Conservation (phyloP, 2,113 vertebrate genomes). For the Prietella phreatophila region DNA sequence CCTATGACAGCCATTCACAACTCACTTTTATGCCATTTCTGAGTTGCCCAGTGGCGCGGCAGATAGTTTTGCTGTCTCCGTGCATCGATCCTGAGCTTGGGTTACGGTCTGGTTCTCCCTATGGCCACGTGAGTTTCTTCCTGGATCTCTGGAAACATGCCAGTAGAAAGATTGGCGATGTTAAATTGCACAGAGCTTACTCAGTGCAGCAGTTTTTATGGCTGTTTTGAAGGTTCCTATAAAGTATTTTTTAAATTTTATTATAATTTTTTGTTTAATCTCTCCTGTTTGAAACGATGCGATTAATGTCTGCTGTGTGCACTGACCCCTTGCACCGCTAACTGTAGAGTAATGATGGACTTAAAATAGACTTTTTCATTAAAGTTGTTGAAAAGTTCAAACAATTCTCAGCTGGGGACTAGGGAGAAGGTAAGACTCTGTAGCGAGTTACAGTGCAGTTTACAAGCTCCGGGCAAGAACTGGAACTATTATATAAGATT, state of each 20-base stretch:
- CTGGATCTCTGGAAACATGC: neutral
- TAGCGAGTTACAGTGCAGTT: neutral
- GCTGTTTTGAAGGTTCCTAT: neutral
- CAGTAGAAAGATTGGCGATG: too few species aligned
- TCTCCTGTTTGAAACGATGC: neutral
- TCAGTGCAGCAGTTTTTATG: neutral
- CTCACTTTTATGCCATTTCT: neutral
- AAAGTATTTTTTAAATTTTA: neutral
- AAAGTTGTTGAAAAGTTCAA: neutral
- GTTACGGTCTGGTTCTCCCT: neutral
- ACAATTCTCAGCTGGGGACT: neutral
- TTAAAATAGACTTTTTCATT: slow-evolving; percentile 1
- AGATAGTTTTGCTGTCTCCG: neutral
- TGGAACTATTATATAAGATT: neutral
- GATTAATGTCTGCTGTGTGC: neutral
- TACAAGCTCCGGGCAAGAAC: neutral
- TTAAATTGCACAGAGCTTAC: neutral
- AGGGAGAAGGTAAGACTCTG: neutral
- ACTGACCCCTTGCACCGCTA: neutral
- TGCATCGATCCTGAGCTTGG: neutral
- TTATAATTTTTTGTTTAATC: too few species aligned
- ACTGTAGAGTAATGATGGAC: neutral
- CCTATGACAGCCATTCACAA: neutral
- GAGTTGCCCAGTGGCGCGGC: neutral
- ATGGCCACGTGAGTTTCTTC: neutral